Evolutionary conservation across 2,888 invertebrate genomes (phyloP).

Genomic region (Siphonodentalium dalli): DNA sequence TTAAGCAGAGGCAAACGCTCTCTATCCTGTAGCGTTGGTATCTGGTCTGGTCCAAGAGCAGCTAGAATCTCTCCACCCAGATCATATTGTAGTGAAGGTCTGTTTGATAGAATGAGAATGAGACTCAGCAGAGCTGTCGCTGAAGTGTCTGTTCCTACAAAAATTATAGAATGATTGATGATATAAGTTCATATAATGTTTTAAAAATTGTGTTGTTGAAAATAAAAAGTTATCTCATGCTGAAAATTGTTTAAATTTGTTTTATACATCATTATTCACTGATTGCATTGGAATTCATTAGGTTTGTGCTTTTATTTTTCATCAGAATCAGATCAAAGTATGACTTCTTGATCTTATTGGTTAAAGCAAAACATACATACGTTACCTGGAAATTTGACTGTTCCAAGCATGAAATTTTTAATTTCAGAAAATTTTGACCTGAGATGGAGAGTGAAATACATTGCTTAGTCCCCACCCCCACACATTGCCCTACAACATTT

Average conservation of each 20-base stretch:
- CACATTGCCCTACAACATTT: not conserved
- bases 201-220: not conserved
- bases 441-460: no score
- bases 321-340: no score
- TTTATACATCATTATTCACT: no score
- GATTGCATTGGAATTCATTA: no score
- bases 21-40: slow-evolving; percentile 34
- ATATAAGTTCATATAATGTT: not conserved
- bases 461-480: no score
- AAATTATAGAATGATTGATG: no score
- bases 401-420: no score
- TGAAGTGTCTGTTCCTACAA: slow-evolving; percentile 55
- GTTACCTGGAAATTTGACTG: no score
- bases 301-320: no score
- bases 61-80: slow-evolving; percentile 41
- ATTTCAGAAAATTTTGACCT: no score
- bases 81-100: slow-evolving; percentile 42
- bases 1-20: slow-evolving; percentile 29
- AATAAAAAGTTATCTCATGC: not conserved
- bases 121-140: slow-evolving; percentile 49
- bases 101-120: slow-evolving; percentile 41
- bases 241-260: not conserved
- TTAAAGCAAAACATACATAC: no score
- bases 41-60: slow-evolving; percentile 27
- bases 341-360: no score